Evolutionary conservation across 2,113 vertebrate species (phyloP).

Genomic region (Heloderma charlesbogerti): DNA sequence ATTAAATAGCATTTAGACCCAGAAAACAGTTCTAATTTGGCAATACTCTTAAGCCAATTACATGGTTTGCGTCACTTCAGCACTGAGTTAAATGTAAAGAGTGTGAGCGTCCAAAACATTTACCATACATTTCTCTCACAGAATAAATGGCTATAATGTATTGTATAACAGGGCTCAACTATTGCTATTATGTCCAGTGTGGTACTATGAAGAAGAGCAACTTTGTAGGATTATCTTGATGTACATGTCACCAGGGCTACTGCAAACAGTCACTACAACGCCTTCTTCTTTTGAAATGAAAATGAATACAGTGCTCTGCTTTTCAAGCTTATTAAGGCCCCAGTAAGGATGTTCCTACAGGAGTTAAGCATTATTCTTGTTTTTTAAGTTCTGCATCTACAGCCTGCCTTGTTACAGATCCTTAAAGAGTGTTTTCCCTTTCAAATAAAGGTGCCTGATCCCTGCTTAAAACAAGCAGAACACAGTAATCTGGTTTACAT

Average conservation of each 20-base stretch:
- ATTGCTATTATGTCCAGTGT: background rate
- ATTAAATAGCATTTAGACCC: background rate
- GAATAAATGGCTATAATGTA: background rate
- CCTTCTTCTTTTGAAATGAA: background rate
- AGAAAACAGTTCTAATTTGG: background rate
- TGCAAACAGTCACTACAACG: background rate
- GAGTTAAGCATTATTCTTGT: background rate
- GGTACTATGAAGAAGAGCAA: background rate
- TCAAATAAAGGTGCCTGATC: background rate
- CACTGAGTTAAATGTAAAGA: background rate
- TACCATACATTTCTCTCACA: background rate
- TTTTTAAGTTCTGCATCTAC: too few relatives aligned
- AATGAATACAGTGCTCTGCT: background rate
- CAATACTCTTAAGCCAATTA: background rate
- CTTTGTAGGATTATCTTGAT: background rate
- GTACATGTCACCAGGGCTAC: background rate
- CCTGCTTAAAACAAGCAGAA: background rate
- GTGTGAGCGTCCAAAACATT: background rate
- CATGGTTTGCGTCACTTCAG: too few relatives aligned
- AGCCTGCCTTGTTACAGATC: background rate
- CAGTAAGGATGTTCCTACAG: background rate
- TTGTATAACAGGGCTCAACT: background rate
- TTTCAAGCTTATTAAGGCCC: background rate
- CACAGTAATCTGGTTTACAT: background rate
- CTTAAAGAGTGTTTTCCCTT: background rate